These are phyloP conservation scores for Osmerus eperlanus DNA, from an alignment of 2,113 vertebrate genomes.

Conservation along the genomic window DNA sequence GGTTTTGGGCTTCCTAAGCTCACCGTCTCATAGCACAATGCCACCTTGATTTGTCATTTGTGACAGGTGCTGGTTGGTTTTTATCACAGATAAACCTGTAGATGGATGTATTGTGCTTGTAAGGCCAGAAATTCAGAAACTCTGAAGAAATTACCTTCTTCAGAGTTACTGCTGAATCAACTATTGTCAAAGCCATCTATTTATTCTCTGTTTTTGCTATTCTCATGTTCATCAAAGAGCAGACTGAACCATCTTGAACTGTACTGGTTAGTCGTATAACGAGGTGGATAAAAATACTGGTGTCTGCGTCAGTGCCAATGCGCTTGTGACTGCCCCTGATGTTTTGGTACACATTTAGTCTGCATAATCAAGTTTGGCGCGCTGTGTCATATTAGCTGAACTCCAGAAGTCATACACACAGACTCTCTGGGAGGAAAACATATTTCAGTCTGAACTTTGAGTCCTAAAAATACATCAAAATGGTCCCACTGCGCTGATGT, in stretches of 20 bases:
- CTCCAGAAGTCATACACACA: neutral
- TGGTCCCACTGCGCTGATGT: too few species aligned
- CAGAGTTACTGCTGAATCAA: neutral
- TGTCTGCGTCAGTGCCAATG: neutral
- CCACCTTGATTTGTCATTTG: too few species aligned
- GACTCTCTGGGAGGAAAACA: neutral
- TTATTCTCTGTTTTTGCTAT: neutral
- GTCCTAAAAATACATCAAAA: neutral
- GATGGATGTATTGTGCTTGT: too few species aligned
- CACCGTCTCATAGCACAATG: too few species aligned
- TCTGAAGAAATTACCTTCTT: too few species aligned
- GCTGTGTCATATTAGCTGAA: neutral
- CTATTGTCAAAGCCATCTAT: neutral
- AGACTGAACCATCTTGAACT: neutral
- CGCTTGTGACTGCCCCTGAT: constrained; percentile 15
- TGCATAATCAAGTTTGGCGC: constrained; percentile 7
- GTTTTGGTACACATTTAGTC: constrained; percentile 10
- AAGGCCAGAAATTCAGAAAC: too few species aligned
- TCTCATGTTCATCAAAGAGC: neutral
- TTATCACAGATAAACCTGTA: too few species aligned
- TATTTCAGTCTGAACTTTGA: neutral
- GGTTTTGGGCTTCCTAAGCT: too few species aligned
- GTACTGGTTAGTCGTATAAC: neutral
- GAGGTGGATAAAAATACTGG: neutral
- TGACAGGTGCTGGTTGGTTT: too few species aligned